Evolutionary conservation across 92 coral and sea anemone species (phyloP).

Genomic region (Meandrina meandrites): DNA sequence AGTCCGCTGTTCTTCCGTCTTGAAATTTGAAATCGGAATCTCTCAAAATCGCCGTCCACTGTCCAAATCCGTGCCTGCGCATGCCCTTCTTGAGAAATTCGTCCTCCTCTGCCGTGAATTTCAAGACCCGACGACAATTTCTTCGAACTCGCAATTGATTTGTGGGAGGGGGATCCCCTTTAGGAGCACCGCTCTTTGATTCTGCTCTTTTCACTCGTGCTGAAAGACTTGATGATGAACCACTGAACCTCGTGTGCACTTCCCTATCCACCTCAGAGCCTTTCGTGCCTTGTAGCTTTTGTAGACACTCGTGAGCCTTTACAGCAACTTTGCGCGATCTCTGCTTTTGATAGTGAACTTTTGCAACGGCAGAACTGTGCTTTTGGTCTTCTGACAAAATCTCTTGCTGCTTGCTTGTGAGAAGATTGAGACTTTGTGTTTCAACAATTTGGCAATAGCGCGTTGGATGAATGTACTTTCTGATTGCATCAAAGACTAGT

Average conservation of each 20-base stretch:
- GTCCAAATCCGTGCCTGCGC: conserved; percentile 37
- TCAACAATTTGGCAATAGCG: no score
- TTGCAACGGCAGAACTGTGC: no score
- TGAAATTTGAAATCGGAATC: conserved; percentile 42
- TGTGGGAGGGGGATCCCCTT: conserved; percentile 16
- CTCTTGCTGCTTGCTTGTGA: not conserved
- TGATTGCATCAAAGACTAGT: no score
- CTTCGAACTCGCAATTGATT: no score
- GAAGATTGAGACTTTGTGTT: not conserved
- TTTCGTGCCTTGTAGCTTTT: conserved; percentile 36
- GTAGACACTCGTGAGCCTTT: conserved; percentile 46
- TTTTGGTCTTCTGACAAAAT: no score
- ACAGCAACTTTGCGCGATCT: no score
- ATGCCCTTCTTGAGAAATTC: conserved; percentile 27
- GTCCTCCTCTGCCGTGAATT: conserved; percentile 26
- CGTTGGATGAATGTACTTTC: conserved; percentile 45
- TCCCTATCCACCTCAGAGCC: no score
- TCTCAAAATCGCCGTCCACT: conserved; percentile 50
- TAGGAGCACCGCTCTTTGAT: not conserved
- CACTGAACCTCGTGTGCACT: no score
- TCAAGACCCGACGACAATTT: conserved; percentile 2
- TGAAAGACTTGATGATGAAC: no score
- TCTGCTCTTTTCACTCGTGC: not conserved
- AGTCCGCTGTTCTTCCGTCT: conserved; percentile 32
- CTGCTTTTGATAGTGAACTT: no score